Evolutionary conservation across 1,140 invertebrate genomes (phyloP), one percentile per base, ranked within the genome.

Genomic region (Trachymyrmex cornetzi): DNA sequence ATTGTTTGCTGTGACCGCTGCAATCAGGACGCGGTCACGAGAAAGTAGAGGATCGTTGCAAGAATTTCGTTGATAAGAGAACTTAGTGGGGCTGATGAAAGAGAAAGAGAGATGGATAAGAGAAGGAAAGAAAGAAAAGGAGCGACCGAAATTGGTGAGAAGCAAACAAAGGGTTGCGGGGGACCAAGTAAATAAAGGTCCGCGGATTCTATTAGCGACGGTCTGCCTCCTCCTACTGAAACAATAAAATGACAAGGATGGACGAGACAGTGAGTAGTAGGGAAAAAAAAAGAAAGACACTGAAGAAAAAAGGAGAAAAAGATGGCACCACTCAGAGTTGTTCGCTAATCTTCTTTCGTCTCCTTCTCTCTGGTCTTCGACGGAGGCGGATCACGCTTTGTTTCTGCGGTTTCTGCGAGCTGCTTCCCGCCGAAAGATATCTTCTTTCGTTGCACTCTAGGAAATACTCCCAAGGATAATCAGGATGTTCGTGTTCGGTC

Each of bases 191-290:
- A 94, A 94, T 92, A 92, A 93, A 94, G 91, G 88, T 82, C 72
- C 85, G 85, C 86, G 91, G 87, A 93, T 94, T 94, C 93, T 94
- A 94, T 94, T 94, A 93, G 93, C 90, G 86, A 85, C 88, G 64
- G 34, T 88, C 72, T 89, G 86, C 86, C 77, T 89, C 61, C 66
- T 61, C 61, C 79, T 81, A 67, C 69, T 61, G 50, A 63, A 85
- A 71, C 85, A 86, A 85, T 72, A 87, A 86, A 75, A 90, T 85
- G 87, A 87, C 85, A 85, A 75, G 61, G 81, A 59, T 27, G 85
- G 71, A 77, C 69, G 27, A 67, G 72, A 55, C 64, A 55, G 53
- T 5, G 59, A 72, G 64, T 22, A 72, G 64, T 30, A 30, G 24
- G 16, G 38, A 53, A 48, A 57, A 48, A 57, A 64, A 72, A 53